phyloP scores from a whole-genome alignment of 2,797 vertebrate genomes.

The Liparis tanakae region DNA sequence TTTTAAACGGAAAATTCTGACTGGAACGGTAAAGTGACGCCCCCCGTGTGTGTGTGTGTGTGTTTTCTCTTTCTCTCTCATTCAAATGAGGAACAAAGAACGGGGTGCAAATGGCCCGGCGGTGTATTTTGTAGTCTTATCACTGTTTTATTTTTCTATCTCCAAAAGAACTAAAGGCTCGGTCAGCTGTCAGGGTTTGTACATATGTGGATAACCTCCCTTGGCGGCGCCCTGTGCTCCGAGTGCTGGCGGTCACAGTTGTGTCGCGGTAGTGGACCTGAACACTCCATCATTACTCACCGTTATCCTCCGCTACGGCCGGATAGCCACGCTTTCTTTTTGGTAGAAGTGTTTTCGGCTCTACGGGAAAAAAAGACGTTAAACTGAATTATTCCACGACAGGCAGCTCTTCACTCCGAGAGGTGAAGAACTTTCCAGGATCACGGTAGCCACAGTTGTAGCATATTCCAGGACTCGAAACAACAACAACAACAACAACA shows the following conservation, averaged over 20 bases:
- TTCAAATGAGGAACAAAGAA: conserved; percentile 36
- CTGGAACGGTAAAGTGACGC: conserved; percentile 52
- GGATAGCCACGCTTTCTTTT: conserved; percentile 53
- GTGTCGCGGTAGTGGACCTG: conserved; percentile 71
- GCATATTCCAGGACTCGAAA: conserved; percentile 60
- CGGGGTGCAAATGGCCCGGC: conserved; percentile 39
- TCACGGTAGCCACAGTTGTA: conserved; percentile 78
- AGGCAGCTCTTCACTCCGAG: conserved; percentile 48
- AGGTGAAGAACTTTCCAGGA: conserved; percentile 42
- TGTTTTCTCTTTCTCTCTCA: conserved; percentile 19
- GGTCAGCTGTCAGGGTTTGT: conserved; percentile 65
- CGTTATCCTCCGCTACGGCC: conserved; percentile 58
- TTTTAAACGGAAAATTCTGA: conserved; percentile 18
- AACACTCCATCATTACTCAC: conserved; percentile 64
- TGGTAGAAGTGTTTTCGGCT: conserved; percentile 11
- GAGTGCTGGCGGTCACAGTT: conserved; percentile 70
- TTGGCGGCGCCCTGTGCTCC: conserved; percentile 65
- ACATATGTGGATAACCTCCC: conserved; percentile 78
- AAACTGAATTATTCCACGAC: neutral
- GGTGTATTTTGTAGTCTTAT: conserved; percentile 67
- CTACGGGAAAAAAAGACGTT: conserved; percentile 6
- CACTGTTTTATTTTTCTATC: conserved; percentile 78
- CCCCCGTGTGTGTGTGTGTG: conserved; percentile 1
- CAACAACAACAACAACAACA: conserved; percentile 51
- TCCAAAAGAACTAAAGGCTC: conserved; percentile 47